phyloP scores from a whole-genome alignment of 2,888 invertebrate genomes.

The Galerucella nymphaeae region DNA sequence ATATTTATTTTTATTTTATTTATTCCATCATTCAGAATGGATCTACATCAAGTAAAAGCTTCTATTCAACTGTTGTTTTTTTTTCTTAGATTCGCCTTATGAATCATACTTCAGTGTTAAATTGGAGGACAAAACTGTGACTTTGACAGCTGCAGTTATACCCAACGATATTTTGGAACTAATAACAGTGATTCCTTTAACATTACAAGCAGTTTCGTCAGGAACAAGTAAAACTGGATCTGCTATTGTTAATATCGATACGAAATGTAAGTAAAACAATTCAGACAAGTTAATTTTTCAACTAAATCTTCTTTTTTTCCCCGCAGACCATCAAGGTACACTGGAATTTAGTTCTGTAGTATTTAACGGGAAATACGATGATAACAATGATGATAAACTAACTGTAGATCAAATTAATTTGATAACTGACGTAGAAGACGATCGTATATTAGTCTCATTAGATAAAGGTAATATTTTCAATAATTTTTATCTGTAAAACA shows the following conservation, averaged over 20 bases:
- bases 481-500: too few relatives aligned
- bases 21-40: too few relatives aligned
- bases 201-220: slow-evolving; percentile 20
- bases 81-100: slow-evolving; percentile 40
- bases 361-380: slow-evolving; percentile 24
- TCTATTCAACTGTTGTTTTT: too few relatives aligned
- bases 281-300: too few relatives aligned
- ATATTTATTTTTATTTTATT: too few relatives aligned
- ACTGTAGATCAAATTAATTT: slow-evolving; percentile 12
- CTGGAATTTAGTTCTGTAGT: slow-evolving; percentile 3
- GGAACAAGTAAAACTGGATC: slow-evolving; percentile 17
- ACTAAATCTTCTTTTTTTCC: not conserved
- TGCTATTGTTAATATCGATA: slow-evolving; percentile 35
- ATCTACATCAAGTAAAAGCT: too few relatives aligned
- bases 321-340: not conserved
- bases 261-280: slow-evolving; percentile 30
- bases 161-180: slow-evolving; percentile 20
- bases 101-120: slow-evolving; percentile 29
- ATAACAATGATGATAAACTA: not conserved
- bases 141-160: not conserved
- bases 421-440: slow-evolving; percentile 3
- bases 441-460: slow-evolving; percentile 5
- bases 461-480: slow-evolving; percentile 13
- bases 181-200: slow-evolving; percentile 29
- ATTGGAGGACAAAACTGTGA: slow-evolving; percentile 23